Percentiles rank a stretch among this genome's conserved stretches.
Evolutionary conservation across 2,797 vertebrate species (phyloP).

Genomic region (Ataeniobius toweri): DNA sequence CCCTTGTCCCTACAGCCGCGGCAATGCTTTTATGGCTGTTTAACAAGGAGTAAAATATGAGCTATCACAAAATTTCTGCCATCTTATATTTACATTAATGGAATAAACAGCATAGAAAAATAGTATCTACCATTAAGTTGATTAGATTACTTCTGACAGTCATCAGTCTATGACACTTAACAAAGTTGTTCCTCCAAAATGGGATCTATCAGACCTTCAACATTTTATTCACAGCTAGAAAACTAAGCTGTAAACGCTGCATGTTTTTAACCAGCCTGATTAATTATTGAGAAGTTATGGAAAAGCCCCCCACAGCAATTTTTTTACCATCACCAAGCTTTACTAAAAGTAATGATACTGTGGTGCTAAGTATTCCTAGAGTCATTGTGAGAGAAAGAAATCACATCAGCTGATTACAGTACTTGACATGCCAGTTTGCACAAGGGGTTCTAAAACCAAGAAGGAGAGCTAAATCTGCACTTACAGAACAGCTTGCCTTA

Average conservation of each 20-base stretch:
- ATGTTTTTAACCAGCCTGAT: neutral
- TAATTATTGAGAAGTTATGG: neutral
- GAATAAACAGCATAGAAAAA: too few relatives aligned
- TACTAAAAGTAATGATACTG: neutral
- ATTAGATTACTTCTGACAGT: neutral
- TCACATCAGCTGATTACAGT: neutral
- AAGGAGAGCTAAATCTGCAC: neutral
- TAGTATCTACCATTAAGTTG: neutral
- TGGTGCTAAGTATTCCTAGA: neutral
- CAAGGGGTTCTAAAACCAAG: neutral
- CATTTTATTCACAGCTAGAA: neutral
- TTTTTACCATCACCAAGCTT: neutral
- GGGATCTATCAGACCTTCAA: neutral
- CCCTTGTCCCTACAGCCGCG: too few relatives aligned
- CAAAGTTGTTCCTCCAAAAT: neutral
- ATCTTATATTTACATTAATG: too few relatives aligned
- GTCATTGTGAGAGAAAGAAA: neutral
- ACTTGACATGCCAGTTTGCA: neutral
- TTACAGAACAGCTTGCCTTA: neutral
- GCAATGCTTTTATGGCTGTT: too few relatives aligned
- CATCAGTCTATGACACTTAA: neutral
- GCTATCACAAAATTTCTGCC: too few relatives aligned
- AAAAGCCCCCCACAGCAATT: neutral
- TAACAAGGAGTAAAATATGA: too few relatives aligned
- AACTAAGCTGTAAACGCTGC: neutral